Base-by-base conservation (phyloP, 2,888 invertebrate species). In the Luperina nickerlii region DNA sequence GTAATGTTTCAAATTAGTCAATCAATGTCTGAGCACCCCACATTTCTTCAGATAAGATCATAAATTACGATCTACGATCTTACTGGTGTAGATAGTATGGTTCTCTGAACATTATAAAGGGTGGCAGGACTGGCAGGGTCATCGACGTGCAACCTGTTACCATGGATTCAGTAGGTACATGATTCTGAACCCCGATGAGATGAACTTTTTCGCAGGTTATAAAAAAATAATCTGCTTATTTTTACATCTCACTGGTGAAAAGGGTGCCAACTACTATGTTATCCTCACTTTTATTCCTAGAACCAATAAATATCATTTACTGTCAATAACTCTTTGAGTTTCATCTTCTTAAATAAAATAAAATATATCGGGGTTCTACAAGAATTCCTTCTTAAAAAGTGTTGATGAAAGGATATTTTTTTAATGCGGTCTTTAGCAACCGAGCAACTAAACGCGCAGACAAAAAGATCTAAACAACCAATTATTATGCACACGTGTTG, bases 401-500 rank as follows among this genome's bases (percentile, higher is more conserved):
- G 27, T 27, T 7, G 57, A 76, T 51, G 27, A 77, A 83, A 77
- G 20, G n/a, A 13, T 18, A 60, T 32, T 83, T 51, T 18, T 11
- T 57, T 65, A 27, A 38, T 18, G 27, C 6, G 24, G 27, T 9
- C 54, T 45, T 63, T 42, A 32, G 48, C 32, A 57, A 69, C 24
- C 9, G 7, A 38, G 18, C 38, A 18, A 42, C 2, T 57, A 51
- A 74, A 57, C 38, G 13, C 9, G 15, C 15, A 11, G 4, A n/a
- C 51, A 54, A 27, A 42, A 45, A 27, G 15, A 38, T 18, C 1
- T 1, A 42, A n/a, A n/a, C 24, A 24, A 77, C 18, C n/a, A 54
- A 67, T 83, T 67, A 65, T 51, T 51, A 27, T 45, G 20, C 45
- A 54, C 80, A 73, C 57, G 51, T 76, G 60, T 27, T 60, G 45